Conservation (phyloP, 2,113 vertebrate species). For the Nesogale talazaci region DNA sequence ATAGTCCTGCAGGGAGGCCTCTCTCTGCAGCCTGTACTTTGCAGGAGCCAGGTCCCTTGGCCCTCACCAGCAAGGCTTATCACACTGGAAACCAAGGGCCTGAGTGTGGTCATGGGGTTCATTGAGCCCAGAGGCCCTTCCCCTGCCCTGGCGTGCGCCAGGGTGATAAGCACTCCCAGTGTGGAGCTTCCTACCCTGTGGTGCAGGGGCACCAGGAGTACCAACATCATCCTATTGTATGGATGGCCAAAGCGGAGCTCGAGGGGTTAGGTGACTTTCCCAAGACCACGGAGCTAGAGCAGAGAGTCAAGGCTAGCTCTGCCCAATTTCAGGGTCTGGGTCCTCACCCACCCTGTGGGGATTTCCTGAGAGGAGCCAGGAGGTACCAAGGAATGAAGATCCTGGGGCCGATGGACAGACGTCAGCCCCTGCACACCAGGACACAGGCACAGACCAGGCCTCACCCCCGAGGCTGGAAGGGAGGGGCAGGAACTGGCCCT, state of each 20-base stretch:
- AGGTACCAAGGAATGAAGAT: background rate
- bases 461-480: background rate
- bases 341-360: background rate
- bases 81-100: too few species aligned
- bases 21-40: background rate
- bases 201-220: background rate
- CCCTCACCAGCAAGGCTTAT: background rate
- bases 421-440: background rate
- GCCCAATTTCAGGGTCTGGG: background rate
- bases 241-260: background rate
- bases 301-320: background rate
- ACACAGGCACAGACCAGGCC: background rate
- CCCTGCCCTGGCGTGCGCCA: rapidly evolving
- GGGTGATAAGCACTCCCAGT: rapidly evolving
- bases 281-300: background rate
- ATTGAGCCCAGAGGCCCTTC: background rate
- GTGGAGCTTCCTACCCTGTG: background rate
- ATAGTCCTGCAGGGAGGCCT: background rate
- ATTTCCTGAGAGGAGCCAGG: background rate
- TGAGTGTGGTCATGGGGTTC: background rate
- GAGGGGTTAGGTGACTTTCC: background rate
- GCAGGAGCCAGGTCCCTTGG: background rate
- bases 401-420: background rate
- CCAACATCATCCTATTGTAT: background rate
- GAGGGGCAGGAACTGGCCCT: background rate